These are phyloP conservation scores for Hypsibius dujardini DNA, from an alignment of 1,140 invertebrate species.

Conservation along the genomic window DNA sequence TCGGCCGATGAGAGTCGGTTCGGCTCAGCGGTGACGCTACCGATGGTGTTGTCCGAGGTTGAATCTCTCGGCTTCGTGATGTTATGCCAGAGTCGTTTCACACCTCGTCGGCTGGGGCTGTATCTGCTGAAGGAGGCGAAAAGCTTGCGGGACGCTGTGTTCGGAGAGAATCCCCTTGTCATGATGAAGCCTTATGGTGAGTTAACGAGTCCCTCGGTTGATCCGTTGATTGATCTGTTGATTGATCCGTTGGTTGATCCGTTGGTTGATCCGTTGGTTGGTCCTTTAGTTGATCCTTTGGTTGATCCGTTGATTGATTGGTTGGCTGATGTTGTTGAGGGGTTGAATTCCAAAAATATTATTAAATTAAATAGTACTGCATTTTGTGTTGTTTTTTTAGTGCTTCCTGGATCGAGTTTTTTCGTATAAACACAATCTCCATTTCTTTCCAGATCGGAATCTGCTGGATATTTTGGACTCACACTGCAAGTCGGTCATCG, in stretches of 20 bases:
- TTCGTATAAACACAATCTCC: no score
- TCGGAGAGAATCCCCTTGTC: slow-evolving; percentile 34
- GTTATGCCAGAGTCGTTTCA: slow-evolving; percentile 73
- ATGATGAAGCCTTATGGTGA: slow-evolving; percentile 22
- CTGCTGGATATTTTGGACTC: slow-evolving; percentile 76
- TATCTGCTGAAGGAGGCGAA: slow-evolving; percentile 65
- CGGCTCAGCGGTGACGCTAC: not conserved
- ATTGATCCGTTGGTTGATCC: no score
- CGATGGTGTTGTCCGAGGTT: slow-evolving; percentile 4
- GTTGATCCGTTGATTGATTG: no score
- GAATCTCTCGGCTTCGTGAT: slow-evolving; percentile 55
- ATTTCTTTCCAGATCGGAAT: slow-evolving; percentile 17
- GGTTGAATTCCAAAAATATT: not conserved
- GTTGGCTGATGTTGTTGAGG: slow-evolving; percentile 23
- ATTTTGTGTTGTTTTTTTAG: no score
- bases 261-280: no score
- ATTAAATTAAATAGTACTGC: no score
- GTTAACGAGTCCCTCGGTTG: no score
- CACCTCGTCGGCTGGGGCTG: slow-evolving; percentile 63
- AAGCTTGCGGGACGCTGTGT: slow-evolving; percentile 38
- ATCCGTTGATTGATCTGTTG: no score
- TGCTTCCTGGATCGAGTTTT: no score
- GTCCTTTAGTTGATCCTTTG: no score
- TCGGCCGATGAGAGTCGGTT: not conserved
- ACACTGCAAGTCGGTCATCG: slow-evolving; percentile 38